These are phyloP conservation scores for Teleogryllus oceanicus DNA, from an alignment of 2,888 invertebrate species.

Conservation along the genomic window DNA sequence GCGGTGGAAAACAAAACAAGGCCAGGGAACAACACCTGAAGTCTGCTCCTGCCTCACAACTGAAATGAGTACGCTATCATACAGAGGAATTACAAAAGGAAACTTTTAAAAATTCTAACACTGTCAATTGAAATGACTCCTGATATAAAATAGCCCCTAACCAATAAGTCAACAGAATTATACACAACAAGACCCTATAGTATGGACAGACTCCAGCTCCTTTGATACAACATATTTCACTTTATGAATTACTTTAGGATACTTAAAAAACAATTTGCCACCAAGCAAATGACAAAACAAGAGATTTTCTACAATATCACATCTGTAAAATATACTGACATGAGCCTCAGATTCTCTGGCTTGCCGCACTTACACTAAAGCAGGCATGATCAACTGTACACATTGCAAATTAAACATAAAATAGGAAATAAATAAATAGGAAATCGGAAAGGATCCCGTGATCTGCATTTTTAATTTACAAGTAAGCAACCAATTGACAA, in stretches of 20 bases:
- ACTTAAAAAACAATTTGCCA: neutral
- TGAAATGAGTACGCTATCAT: neutral
- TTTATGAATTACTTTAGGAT: neutral
- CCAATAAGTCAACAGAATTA: neutral
- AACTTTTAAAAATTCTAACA: neutral
- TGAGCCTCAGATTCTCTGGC: neutral
- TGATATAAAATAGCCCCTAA: slow-evolving; percentile 24
- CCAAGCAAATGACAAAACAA: slow-evolving; percentile 10
- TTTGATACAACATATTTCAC: slow-evolving; percentile 22
- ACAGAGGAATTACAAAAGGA: neutral
- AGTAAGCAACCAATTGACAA: slow-evolving; percentile 27
- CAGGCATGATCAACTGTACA: neutral
- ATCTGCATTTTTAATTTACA: slow-evolving; percentile 27
- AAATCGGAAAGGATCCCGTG: slow-evolving; percentile 20
- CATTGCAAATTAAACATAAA: neutral
- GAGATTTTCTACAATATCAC: slow-evolving; percentile 20
- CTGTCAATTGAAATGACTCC: neutral
- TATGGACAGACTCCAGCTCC: slow-evolving; percentile 28
- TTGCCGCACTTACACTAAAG: neutral
- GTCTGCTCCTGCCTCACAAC: neutral
- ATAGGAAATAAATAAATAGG: slow-evolving; percentile 21
- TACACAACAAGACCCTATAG: neutral
- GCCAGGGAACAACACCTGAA: slow-evolving; percentile 25
- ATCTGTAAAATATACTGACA: slow-evolving; percentile 12
- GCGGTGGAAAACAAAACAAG: slow-evolving; percentile 29